These are phyloP conservation scores for Drosophila triauraria DNA, from an alignment of 1,140 invertebrate genomes.

Conservation along the genomic window DNA sequence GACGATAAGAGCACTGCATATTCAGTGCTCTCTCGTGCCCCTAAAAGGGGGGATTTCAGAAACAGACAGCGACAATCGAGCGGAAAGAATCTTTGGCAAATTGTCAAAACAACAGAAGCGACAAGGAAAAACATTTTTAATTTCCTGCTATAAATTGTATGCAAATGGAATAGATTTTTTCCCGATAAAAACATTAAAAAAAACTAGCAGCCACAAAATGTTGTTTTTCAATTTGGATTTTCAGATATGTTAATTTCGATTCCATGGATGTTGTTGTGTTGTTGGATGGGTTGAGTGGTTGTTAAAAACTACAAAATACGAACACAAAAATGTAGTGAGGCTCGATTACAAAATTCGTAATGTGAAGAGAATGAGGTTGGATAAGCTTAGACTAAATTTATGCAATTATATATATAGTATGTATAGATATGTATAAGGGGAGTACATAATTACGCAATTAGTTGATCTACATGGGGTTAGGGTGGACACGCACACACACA, in stretches of 20 bases:
- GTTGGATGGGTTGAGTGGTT: constrained; percentile 23
- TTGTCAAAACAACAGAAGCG: constrained; percentile 65
- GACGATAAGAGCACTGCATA: constrained; percentile 8
- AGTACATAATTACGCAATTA: constrained; percentile 43
- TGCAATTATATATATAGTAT: constrained; percentile 5
- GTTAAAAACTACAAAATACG: constrained; percentile 36
- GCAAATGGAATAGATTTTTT: constrained; percentile 63
- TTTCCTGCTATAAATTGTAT: constrained; percentile 80
- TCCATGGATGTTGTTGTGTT: background rate
- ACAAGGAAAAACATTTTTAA: constrained; percentile 75
- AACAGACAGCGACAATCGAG: constrained; percentile 40
- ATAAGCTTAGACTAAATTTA: constrained; percentile 22
- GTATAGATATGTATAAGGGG: constrained; percentile 6
- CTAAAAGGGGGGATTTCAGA: constrained; percentile 57
- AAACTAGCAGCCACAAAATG: constrained; percentile 43
- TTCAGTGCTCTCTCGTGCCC: constrained; percentile 22
- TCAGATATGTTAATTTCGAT: constrained; percentile 38
- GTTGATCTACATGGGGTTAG: constrained; percentile 37
- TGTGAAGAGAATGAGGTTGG: constrained; percentile 25
- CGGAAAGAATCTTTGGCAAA: constrained; percentile 76
- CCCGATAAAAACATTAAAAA: constrained; percentile 16
- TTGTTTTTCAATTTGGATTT: constrained; percentile 49
- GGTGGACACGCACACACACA: constrained; percentile 45
- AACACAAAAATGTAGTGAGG: constrained; percentile 36
- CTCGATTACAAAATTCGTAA: constrained; percentile 19